These are phyloP conservation scores for Acrossocheilus fasciatus DNA, from an alignment of 2,797 vertebrate genomes.

Conservation along the genomic window DNA sequence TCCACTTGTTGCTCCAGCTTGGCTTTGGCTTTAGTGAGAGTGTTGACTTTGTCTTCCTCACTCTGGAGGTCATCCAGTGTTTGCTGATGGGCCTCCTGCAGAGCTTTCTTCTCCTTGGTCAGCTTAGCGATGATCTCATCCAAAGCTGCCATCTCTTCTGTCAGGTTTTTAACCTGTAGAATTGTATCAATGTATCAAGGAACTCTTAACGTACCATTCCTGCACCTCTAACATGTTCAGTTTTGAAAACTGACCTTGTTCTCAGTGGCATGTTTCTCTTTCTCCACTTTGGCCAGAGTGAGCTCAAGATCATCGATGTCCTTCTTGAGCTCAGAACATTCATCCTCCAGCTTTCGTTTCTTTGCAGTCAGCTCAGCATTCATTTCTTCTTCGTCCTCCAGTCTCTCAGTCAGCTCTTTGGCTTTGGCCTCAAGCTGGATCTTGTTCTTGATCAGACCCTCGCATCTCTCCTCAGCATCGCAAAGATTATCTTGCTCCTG, in stretches of 20 bases:
- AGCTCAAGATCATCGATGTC: constrained; percentile 90
- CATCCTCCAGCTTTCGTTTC: constrained; percentile 88
- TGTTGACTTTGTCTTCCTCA: constrained; percentile 86
- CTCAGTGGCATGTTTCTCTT: constrained; percentile 91
- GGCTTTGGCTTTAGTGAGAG: constrained; percentile 81
- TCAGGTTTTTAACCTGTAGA: constrained; percentile 82
- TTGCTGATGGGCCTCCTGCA: constrained; percentile 85
- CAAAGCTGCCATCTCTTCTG: constrained; percentile 82
- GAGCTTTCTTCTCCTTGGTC: constrained; percentile 84
- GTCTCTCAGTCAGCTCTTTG: constrained; percentile 83
- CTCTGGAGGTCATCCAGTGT: constrained; percentile 83
- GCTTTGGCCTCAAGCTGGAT: constrained; percentile 90
- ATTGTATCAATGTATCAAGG: too few relatives aligned
- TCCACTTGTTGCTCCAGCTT: constrained; percentile 84
- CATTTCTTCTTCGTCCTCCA: constrained; percentile 85
- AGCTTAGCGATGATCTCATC: constrained; percentile 82
- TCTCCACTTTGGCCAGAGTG: constrained; percentile 88
- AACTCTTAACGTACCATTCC: too few relatives aligned
- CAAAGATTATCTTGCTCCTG: constrained; percentile 84
- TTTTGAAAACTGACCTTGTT: constrained; percentile 80
- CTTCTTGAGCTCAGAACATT: constrained; percentile 89
- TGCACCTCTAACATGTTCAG: neutral
- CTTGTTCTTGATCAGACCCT: constrained; percentile 92
- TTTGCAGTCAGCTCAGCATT: constrained; percentile 85
- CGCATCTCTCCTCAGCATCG: constrained; percentile 88